Base-by-base conservation (phyloP, 2,113 vertebrate species). In the Gorsachius goisagi region DNA sequence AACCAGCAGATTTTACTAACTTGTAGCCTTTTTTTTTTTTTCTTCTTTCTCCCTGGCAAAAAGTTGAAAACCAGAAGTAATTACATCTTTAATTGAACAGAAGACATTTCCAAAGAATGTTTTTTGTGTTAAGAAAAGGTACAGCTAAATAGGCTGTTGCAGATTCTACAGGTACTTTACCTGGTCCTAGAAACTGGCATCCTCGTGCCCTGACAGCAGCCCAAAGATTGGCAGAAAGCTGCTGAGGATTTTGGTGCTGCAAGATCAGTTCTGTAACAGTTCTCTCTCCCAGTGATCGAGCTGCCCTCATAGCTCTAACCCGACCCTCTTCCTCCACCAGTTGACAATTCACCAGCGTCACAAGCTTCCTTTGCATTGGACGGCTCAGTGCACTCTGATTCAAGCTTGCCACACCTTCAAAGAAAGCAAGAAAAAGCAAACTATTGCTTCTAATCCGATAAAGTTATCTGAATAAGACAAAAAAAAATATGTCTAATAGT, bases 311-410 rank as follows among this genome's bases (percentile, higher is more conserved):
- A 14, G 99, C 99, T 91, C 99, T 98, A 64, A 99, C 98, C 12
- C 99, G 99, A 44, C 99, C 99, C 97, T 99, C 99, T 94, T 99
- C 99, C 93, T 99, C 99, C 89, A 99, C 99, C 97, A 99, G 98
- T 95, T 99, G 99, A 97, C 99, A 99, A 94, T 99, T 99, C 94
- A 99, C 99, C 96, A 99, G 96, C 1, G 99, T 99, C 97, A 99
- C 99, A 94, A 99, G 98, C 97, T 99, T 99, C 97, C 99, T 98
- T 97, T 99, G 99, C 99, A 99, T 99, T 33, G 99, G 99, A 85
- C 99, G 98, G 96, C 99, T 99, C 96, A 99, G 99, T 32, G 98
- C 98, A 79, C 99, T 99, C 77, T 98, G 98, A 94, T 98, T 99
- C 97, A 98, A 97, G 88, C 98, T 98, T 85, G 98, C 98, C 97